Base-by-base conservation (phyloP, 2,113 vertebrate genomes). In the Oxygymnocypris stewartii region DNA sequence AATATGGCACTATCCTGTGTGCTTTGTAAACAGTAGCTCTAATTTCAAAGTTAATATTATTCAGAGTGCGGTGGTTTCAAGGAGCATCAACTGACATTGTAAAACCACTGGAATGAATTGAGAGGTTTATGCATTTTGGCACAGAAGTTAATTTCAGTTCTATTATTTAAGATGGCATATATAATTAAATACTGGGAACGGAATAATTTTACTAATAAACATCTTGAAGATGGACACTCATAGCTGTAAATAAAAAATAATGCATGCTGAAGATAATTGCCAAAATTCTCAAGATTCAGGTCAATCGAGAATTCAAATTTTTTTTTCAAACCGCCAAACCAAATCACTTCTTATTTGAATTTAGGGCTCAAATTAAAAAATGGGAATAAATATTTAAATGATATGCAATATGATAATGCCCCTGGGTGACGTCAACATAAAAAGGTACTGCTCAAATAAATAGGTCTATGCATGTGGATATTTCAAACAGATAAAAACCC, bases 111-210 rank as follows among this genome's bases (percentile, higher is more conserved):
- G 71, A 74, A 74, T 42, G 2, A 12, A 42, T 74, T 74, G 71
- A n/a, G 37, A n/a, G 20, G 71, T 74, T 74, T 74, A 74, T 74
- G 71, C 71, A 74, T n/a, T 74, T 74, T 74, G 20, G 12, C 8
- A 12, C 18, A 23, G 16, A 74, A n/a, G 20, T 74, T 74, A 11
- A 74, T 74, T 44, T 13, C 71, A 44, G 40, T 74, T 44, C 4
- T 74, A 74, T 74, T 44, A 44, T 44, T 75, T 44, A 75, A 25
- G 6, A 75, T 44, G 2, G 40, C 40, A 44, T 75, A 23, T 14
- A 75, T 44, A 75, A 25, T 44, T 10, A 23, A 75, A 20, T 23
- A 31, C 25, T 49, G 7, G 16, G 75, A 14, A 16, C 16, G 31
- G 3, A n/a, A 23, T 79, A 0, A 20, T 79, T 40, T 40, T 23